Percentiles rank a stretch among this genome's conserved stretches.
Conservation (phyloP, 30 jellyfish, hydroid and myxozoan genomes). For the Mastigias papua region DNA sequence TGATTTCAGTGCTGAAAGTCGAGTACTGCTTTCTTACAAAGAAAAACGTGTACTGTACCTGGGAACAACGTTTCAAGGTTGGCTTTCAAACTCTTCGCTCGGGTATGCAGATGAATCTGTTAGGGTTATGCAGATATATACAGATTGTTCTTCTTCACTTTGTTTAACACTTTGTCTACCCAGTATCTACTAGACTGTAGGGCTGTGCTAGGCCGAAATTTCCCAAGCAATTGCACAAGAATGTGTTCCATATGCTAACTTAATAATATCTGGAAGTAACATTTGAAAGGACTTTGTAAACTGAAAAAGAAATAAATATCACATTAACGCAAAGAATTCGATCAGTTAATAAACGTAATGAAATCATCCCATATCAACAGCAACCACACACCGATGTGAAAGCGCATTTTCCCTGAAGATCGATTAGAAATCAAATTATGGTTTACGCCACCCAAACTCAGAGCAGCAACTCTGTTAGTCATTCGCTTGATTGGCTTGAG, state of each 20-base stretch:
- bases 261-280: background rate
- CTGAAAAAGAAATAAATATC: background rate
- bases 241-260: background rate
- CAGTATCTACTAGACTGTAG: too few species aligned
- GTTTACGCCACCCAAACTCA: constrained; percentile 35
- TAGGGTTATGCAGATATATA: too few species aligned
- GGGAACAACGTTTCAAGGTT: too few species aligned
- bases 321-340: background rate
- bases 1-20: too few species aligned
- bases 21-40: too few species aligned
- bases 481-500: background rate
- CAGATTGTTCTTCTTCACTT: too few species aligned
- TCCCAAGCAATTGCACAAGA: background rate
- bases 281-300: background rate
- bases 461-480: background rate
- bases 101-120: too few species aligned
- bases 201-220: too few species aligned
- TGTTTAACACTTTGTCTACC: too few species aligned
- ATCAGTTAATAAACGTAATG: background rate
- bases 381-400: constrained; percentile 3
- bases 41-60: too few species aligned
- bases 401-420: background rate
- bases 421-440: constrained; percentile 15
- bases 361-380: constrained; percentile 11
- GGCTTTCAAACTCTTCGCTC: too few species aligned